Base-by-base conservation (phyloP, 2,888 invertebrate genomes). In the Lepidonotus clava region DNA sequence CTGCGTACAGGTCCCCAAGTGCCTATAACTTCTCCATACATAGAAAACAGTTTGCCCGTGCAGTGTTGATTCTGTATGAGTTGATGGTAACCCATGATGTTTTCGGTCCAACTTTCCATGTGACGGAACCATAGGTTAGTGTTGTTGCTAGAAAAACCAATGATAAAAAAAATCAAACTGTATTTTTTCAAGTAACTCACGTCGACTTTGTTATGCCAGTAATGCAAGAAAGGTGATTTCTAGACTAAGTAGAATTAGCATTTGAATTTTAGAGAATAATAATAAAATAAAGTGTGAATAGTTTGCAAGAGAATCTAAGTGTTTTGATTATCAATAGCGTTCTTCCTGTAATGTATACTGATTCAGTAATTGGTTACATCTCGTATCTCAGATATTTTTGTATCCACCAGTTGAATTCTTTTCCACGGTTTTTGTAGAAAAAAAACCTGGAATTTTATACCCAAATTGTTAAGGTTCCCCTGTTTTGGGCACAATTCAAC, bases 131-230 rank as follows among this genome's bases (percentile, higher is more conserved):
- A 18, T 71, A 71, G 71, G 36, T 8, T 71, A 18, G 34, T 71
- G 71, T 71, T 71, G 8, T 71, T 8, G 0, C 8, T 38, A 14
- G 14, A n/a, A n/a, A n/a, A n/a, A n/a, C 24, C 14, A 5, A 56
- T n/a, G n/a, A n/a, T n/a, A n/a, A 38, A 24, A n/a, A 36, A 36
- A 71, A 71, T n/a, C n/a, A 71, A 11, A 71, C 1, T 71, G 71
- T 34, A 71, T 61, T 61, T 61, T 61, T 61, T 61, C 53, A 53
- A n/a, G 53, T 61, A 61, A 61, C n/a, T 56, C 4, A 56, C n/a
- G n/a, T 56, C 56, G 28, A 5, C 61, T 61, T 11, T 61, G 61
- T 61, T 61, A 24, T 28, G 61, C 61, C 28, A 11, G 24, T 61
- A n/a, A 32, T 32, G 24, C 21, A 53, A 61, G 28, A 61, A 5